Conservation (phyloP, 1,140 invertebrate species). For the Charaxes varanes region DNA sequence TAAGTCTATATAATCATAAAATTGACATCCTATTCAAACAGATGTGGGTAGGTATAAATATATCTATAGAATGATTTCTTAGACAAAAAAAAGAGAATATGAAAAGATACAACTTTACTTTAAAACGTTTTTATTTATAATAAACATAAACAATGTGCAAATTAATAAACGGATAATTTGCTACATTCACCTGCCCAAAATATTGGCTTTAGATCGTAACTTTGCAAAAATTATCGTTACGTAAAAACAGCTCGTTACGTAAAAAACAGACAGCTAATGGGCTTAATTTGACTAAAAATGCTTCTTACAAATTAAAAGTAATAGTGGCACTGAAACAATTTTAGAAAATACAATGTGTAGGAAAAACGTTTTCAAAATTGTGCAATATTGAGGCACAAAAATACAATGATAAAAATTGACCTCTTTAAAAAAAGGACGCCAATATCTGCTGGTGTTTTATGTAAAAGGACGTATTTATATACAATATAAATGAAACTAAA, state of each 20-base stretch:
- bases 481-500: conserved; percentile 14
- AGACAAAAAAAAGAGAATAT: conserved; percentile 1
- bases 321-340: conserved; percentile 58
- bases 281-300: conserved; percentile 64
- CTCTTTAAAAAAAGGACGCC: conserved; percentile 13
- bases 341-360: conserved; percentile 37
- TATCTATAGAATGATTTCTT: neutral
- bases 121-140: conserved; percentile 63
- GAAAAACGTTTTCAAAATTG: conserved; percentile 36
- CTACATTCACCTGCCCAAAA: conserved; percentile 43
- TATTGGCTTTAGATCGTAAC: too few species aligned
- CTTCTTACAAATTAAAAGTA: conserved; percentile 47
- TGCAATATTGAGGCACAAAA: conserved; percentile 53
- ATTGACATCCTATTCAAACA: too few species aligned
- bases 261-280: conserved; percentile 40
- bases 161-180: conserved; percentile 61
- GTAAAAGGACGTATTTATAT: conserved; percentile 7
- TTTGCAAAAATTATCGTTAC: conserved; percentile 33
- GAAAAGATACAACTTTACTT: conserved; percentile 23
- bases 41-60: neutral
- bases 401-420: conserved; percentile 22
- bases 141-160: conserved; percentile 71
- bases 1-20: too few species aligned
- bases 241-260: conserved; percentile 38
- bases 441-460: conserved; percentile 5